Percentiles rank a stretch among this genome's conserved stretches.
phyloP scores from a whole-genome alignment of 2,888 invertebrate genomes.

The Pinctada fucata region DNA sequence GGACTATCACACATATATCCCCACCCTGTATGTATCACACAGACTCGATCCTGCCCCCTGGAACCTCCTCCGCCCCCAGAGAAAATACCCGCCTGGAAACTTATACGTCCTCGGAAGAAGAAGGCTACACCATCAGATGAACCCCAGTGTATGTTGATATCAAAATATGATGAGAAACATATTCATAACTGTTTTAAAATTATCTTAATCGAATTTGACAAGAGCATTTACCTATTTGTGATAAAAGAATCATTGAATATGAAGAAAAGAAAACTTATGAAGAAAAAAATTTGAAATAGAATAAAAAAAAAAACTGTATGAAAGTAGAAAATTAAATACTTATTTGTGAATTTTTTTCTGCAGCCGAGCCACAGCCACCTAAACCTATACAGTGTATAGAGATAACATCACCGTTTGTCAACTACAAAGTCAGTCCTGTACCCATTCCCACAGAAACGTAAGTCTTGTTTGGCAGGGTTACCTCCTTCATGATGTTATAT shows the following conservation, averaged over 20 bases:
- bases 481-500: neutral
- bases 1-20: conserved; percentile 75
- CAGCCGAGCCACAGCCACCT: conserved; percentile 65
- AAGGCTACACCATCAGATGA: conserved; percentile 73
- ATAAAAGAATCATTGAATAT: no score
- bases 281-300: no score
- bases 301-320: no score
- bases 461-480: conserved; percentile 46
- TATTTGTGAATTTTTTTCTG: conserved; percentile 15
- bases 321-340: no score
- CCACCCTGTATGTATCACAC: conserved; percentile 75
- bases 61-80: conserved; percentile 75
- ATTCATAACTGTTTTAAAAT: no score
- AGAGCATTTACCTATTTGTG: no score
- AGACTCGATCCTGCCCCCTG: conserved; percentile 76
- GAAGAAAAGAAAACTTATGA: no score
- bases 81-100: conserved; percentile 75
- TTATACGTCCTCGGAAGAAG: conserved; percentile 75
- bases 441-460: conserved; percentile 75
- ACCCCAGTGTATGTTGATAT: conserved; percentile 62
- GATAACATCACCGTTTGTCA: conserved; percentile 75
- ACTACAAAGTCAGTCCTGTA: conserved; percentile 75
- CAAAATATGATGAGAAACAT: neutral
- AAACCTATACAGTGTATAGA: conserved; percentile 75
- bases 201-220: no score